A percentile compares a stretch with the other conserved stretches of the same genome.
Evolutionary conservation across 2,797 vertebrate genomes (phyloP).

Genomic region (Lacerta bilineata): DNA sequence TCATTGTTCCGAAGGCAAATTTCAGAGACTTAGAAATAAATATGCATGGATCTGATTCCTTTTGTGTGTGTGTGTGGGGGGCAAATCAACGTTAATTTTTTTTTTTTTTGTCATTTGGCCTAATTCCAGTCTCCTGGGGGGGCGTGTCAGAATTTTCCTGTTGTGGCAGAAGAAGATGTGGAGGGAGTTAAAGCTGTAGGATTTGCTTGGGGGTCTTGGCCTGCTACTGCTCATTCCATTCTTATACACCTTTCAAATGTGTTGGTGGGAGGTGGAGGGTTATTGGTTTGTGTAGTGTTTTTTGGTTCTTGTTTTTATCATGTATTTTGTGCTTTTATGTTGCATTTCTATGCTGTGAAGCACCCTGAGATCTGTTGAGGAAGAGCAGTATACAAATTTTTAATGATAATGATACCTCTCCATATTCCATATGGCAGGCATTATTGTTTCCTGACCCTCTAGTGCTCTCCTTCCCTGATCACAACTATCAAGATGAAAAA

Average conservation of each 20-base stretch:
- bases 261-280: no score
- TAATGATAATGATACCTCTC: neutral
- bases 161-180: neutral
- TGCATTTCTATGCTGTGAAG: no score
- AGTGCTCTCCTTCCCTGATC: neutral
- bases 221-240: neutral
- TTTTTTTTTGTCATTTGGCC: neutral
- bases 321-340: no score
- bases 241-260: no score
- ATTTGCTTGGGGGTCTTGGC: neutral
- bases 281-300: no score
- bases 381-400: no score
- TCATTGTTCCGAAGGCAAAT: conserved; percentile 7
- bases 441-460: neutral
- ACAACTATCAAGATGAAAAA: neutral
- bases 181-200: neutral
- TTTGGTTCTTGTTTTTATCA: no score
- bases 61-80: neutral
- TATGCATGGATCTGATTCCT: neutral
- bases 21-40: neutral
- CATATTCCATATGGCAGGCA: neutral
- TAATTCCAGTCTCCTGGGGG: neutral
- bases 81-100: no score
- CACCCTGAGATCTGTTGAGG: no score
- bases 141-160: neutral